Base-by-base conservation (phyloP, 2,888 invertebrate species). In the Rhorus exstirpatorius region DNA sequence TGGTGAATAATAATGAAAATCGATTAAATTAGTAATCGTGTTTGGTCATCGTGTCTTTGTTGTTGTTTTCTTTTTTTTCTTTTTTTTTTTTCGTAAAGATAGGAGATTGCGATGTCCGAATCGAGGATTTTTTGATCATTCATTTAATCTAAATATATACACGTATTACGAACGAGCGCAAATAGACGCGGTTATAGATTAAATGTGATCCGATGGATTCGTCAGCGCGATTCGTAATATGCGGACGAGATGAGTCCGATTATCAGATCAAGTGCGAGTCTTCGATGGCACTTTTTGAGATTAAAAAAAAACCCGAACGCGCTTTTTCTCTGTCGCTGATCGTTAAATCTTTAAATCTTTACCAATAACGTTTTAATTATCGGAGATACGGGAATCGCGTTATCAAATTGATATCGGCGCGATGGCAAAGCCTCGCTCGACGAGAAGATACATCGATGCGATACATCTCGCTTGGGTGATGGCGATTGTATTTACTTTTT, bases 311-410 rank as follows among this genome's bases (percentile, higher is more conserved):
- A 12, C 35, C 24, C 21, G 17, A 4, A 17, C 7, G 1, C 44
- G n/a, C 49, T 24, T 3, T 24, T 12, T 44, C n/a, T 44, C 46
- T 19, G 10, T 51, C 58, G 68, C 19, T 72, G 60, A 81, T 77
- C 77, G 81, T 72, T 49, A 72, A 81, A 77, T 81, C 77, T 49
- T 80, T 81, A 86, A 86, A 85, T 85, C 83, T 83, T 85, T 83
- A 78, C 83, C 85, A 85, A 86, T 84, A 86, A 83, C 84, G 84
- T 84, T 86, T 84, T 86, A 86, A 86, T 86, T 84, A 86, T 84
- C 80, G 75, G 26, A 58, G 83, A 85, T 85, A 83, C 38, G 44
- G 67, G 26, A 31, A 65, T 41, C 67, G 14, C 55, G 65, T 78
- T 82, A 84, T 84, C 80, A 60, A 55, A 68, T 61, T 72, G 80